These are phyloP conservation scores for Anniella stebbinsi DNA, from an alignment of 2,797 vertebrate genomes.

Conservation along the genomic window DNA sequence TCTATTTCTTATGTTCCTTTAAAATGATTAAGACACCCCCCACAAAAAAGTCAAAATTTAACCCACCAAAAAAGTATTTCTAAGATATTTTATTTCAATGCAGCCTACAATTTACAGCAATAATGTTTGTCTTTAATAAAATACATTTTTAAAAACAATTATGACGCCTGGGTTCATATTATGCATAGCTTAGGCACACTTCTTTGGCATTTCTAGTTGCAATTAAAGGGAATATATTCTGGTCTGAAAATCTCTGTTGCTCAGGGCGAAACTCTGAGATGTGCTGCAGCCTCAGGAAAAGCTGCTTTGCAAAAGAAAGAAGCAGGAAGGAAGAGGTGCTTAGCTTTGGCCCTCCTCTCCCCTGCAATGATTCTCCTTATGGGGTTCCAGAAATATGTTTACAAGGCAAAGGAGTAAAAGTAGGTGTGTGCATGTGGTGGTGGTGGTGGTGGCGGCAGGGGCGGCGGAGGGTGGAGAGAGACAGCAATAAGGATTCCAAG, in stretches of 20 bases:
- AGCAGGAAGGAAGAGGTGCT: neutral
- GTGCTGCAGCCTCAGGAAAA: neutral
- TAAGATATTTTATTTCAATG: neutral
- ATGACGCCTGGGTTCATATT: neutral
- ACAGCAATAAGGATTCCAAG: neutral
- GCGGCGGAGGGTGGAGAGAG: neutral
- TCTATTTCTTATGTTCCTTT: constrained; percentile 2
- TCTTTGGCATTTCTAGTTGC: neutral
- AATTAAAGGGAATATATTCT: neutral
- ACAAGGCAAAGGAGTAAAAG: neutral
- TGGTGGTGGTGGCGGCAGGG: too few species aligned
- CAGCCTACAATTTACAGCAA: neutral
- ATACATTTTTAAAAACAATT: neutral
- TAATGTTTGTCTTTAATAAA: neutral
- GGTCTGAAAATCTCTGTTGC: neutral
- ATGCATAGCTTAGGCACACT: neutral
- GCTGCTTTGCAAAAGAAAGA: neutral
- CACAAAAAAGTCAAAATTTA: neutral
- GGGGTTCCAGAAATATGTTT: neutral
- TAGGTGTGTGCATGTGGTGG: neutral
- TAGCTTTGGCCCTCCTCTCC: neutral
- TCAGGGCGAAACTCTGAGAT: neutral
- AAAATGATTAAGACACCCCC: neutral
- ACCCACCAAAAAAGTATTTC: neutral
- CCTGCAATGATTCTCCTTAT: neutral